Base-by-base conservation (phyloP, 2,113 vertebrate species). In the Odontesthes bonariensis region DNA sequence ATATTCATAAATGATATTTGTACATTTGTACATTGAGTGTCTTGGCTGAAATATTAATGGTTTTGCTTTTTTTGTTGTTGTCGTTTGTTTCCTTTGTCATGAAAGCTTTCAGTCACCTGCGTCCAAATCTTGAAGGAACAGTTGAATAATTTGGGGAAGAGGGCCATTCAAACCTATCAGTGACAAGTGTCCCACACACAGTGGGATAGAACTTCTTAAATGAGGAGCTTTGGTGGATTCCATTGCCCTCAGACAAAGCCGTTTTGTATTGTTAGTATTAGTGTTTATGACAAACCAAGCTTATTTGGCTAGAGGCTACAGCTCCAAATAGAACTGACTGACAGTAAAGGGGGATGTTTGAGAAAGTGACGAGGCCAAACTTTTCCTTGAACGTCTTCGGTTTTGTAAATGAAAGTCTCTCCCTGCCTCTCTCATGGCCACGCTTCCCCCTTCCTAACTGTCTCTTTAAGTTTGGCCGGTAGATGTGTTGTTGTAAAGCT, bases 401-500 rank as follows among this genome's bases (percentile, higher is more conserved):
- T 46, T 2, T 46, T 46, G 1, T 46, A 33, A 1, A 19, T 57
- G 7, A 57, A 57, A n/a, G 23, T 55, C 6, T 23, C 13, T 27
- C 27, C 1, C 2, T 17, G 9, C 4, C 32, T 19, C 27, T 8
- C 22, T 59, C 58, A 32, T 5, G 2, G 1, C 40, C 19, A n/a
- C 10, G 6, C 51, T 33, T 33, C 53, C 1, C 42, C 1, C 17
- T 42, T 12, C 47, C 58, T 11, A 3, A 19, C 27, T 33, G 17
- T 58, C 49, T 65, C 6, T 33, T 65, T 38, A 53, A 5, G 32
- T 27, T 73, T 56, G 52, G 5, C 32, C 4, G 16, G 12, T 69
- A 65, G n/a, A 63, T 40, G 13, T 49, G 60, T 64, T 46, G 57
- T 42, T 57, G 51, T 57, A 44, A 22, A 31, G 32, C 40, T 40